A percentile compares a stretch with the other conserved stretches of the same genome.
Conservation (phyloP, 2,888 invertebrate species). For the Platycheirus albimanus region DNA sequence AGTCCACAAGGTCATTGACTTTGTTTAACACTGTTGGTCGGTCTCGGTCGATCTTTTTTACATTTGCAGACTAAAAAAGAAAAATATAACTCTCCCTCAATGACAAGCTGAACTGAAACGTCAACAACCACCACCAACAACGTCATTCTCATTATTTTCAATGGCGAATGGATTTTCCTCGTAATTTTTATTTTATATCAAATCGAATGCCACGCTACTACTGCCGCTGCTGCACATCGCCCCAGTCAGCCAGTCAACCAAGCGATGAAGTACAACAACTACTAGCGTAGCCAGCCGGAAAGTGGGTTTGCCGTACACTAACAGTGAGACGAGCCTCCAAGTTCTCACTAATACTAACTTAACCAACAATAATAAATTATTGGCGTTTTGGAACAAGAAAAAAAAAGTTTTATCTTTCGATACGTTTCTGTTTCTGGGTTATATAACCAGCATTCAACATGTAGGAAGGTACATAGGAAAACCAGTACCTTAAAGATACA, state of each 20-base stretch:
- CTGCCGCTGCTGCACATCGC: conserved; percentile 38
- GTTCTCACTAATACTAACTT: conserved; percentile 66
- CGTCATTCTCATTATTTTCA: neutral
- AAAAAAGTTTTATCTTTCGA: conserved; percentile 55
- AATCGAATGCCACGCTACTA: conserved; percentile 53
- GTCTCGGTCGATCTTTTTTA: too few relatives aligned
- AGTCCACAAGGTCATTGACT: conserved; percentile 45
- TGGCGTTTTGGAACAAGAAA: conserved; percentile 47
- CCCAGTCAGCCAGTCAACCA: conserved; percentile 14
- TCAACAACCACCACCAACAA: conserved; percentile 1
- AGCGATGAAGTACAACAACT: conserved; percentile 52
- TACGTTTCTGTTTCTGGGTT: conserved; percentile 56
- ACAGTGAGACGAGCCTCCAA: conserved; percentile 79
- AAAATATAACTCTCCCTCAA: neutral
- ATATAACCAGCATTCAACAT: conserved; percentile 37
- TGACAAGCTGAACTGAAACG: too few relatives aligned
- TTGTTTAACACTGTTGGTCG: neutral
- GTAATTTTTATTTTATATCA: neutral
- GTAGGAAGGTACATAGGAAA: conserved; percentile 50
- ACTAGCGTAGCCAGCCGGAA: conserved; percentile 57
- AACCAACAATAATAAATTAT: conserved; percentile 31
- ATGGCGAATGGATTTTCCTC: conserved; percentile 37
- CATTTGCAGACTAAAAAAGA: conserved; percentile 25
- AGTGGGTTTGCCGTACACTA: conserved; percentile 75
- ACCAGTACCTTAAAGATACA: conserved; percentile 6